These are phyloP conservation scores for Pteropus alecto DNA, from an alignment of 2,113 vertebrate species.

Conservation along the genomic window DNA sequence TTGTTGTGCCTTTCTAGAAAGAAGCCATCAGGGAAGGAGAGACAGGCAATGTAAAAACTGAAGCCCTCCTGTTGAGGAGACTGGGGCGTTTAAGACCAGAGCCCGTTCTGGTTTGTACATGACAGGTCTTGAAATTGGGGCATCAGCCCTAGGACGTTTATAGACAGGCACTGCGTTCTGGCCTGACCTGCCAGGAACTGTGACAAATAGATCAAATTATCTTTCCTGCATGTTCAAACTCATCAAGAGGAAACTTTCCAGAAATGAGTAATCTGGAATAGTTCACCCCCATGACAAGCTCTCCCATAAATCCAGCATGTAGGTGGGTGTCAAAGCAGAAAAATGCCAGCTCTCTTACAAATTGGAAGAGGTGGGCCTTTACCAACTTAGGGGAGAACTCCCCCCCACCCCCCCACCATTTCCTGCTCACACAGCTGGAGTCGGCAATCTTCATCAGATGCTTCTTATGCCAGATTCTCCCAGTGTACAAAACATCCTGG, in stretches of 20 bases:
- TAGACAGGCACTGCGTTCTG: background rate
- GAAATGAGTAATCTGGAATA: constrained; percentile 48
- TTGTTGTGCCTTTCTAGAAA: background rate
- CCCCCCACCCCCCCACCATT: background rate
- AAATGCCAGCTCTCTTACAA: background rate
- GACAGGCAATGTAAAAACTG: background rate
- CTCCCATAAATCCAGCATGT: background rate
- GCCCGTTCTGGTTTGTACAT: background rate
- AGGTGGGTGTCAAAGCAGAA: background rate
- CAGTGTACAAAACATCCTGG: background rate
- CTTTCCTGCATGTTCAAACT: constrained; percentile 42
- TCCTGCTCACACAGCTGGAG: background rate
- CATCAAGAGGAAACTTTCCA: constrained; percentile 27
- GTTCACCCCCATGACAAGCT: background rate
- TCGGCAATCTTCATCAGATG: background rate
- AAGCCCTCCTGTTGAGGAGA: background rate
- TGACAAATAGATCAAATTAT: constrained; percentile 48
- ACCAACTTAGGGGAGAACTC: background rate
- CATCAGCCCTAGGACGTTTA: background rate
- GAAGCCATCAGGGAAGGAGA: background rate
- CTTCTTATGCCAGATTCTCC: background rate
- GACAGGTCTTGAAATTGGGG: constrained; percentile 45
- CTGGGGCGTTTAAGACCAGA: background rate
- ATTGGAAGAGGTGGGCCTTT: background rate
- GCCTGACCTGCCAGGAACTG: constrained; percentile 27